A percentile compares a stretch with the other conserved stretches of the same genome.
phyloP scores from a whole-genome alignment of 1,140 invertebrate species.

The Brachionus paranguensis region DNA sequence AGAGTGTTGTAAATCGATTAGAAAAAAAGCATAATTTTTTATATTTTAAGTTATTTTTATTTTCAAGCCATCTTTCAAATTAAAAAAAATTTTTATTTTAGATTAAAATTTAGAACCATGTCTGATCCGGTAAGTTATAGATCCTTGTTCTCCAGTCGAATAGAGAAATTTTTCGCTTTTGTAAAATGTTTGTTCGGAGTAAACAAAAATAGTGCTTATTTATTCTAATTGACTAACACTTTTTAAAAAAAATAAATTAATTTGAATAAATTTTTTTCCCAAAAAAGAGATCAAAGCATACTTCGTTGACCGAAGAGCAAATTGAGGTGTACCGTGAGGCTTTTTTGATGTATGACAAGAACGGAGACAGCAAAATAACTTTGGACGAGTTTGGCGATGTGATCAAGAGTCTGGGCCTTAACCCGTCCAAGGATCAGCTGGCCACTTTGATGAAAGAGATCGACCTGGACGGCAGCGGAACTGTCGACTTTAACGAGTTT shows the following conservation, averaged over 20 bases:
- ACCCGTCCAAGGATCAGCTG: slow-evolving; percentile 34
- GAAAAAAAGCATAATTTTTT: background rate
- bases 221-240: background rate
- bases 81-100: background rate
- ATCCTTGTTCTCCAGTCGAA: background rate
- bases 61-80: background rate
- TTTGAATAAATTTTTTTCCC: background rate
- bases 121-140: background rate
- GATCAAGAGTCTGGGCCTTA: slow-evolving; percentile 28
- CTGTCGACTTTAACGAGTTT: slow-evolving; percentile 36
- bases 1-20: slow-evolving; percentile 26
- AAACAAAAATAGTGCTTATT: background rate
- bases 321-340: slow-evolving; percentile 34
- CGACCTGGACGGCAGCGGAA: slow-evolving; percentile 35
- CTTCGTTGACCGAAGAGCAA: background rate
- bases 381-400: slow-evolving; percentile 38
- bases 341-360: slow-evolving; percentile 35
- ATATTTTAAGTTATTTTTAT: background rate
- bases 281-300: slow-evolving; percentile 4
- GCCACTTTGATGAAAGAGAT: slow-evolving; percentile 37
- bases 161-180: background rate
- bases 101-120: background rate
- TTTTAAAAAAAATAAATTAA: background rate
- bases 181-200: background rate
- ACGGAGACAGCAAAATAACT: slow-evolving; percentile 37